Evolutionary conservation across 2,888 invertebrate genomes (phyloP).

Genomic region (Yponomeuta evonymella): DNA sequence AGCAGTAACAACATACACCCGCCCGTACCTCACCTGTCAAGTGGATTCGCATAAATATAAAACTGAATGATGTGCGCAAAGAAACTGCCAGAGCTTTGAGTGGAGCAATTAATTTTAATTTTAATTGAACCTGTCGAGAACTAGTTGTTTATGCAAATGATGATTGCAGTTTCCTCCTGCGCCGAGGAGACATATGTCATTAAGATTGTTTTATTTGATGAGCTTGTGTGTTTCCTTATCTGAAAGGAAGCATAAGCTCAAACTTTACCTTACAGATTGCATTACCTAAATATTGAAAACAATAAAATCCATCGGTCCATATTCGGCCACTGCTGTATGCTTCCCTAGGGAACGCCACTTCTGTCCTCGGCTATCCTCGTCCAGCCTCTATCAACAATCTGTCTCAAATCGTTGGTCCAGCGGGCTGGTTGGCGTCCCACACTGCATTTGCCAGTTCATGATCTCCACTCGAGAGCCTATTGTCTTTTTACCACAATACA

Average conservation of each 20-base stretch:
- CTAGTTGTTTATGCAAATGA: conserved; percentile 44
- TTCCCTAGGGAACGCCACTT: no score
- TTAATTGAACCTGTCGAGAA: conserved; percentile 58
- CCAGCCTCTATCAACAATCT: no score
- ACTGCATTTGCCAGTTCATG: no score
- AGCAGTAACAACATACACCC: not conserved
- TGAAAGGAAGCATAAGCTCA: not conserved
- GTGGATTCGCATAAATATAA: conserved; percentile 65
- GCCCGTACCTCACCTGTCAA: conserved; percentile 57
- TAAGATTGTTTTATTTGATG: conserved; percentile 4
- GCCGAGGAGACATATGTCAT: conserved; percentile 4
- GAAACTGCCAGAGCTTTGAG: conserved; percentile 56
- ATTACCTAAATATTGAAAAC: no score
- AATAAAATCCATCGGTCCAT: no score
- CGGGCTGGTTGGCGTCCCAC: no score
- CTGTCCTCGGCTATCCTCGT: no score
- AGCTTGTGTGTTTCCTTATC: not conserved
- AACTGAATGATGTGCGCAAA: conserved; percentile 64
- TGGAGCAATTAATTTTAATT: conserved; percentile 68
- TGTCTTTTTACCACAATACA: no score
- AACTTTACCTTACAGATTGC: no score
- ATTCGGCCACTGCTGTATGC: no score
- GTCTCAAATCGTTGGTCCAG: no score
- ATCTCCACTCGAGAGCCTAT: no score
- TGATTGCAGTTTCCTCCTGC: conserved; percentile 16